Evolutionary conservation across 1,140 invertebrate species (phyloP).

Genomic region (Macrobrachium nipponense): DNA sequence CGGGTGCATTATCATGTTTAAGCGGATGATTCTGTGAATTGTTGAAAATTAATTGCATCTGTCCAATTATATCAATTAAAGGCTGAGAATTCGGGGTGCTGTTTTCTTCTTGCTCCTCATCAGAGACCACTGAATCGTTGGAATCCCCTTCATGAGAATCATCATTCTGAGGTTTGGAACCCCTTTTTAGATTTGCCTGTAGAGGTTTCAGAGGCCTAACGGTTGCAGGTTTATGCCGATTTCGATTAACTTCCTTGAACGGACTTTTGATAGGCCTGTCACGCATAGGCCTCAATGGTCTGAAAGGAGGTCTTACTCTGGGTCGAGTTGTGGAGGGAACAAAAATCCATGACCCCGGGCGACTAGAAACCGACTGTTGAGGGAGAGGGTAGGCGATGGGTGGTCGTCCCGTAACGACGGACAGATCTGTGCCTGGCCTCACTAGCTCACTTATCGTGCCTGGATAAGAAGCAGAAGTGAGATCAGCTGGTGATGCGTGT

Average conservation of each 20-base stretch:
- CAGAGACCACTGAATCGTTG: background rate
- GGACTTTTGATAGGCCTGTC: background rate
- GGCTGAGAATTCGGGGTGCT: too few species aligned
- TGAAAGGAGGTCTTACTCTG: background rate
- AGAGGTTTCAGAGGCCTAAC: background rate
- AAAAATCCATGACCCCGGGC: background rate
- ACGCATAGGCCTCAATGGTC: background rate
- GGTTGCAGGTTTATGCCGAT: background rate
- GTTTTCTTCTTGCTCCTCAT: too few species aligned
- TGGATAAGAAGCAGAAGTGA: too few species aligned
- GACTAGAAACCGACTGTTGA: background rate
- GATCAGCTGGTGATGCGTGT: too few species aligned
- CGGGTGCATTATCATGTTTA: too few species aligned
- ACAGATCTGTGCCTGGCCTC: too few species aligned
- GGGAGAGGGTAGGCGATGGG: slow-evolving; percentile 1
- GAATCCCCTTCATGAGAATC: background rate
- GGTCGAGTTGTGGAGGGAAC: background rate
- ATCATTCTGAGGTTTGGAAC: background rate
- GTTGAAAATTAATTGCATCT: too few species aligned
- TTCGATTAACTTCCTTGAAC: background rate
- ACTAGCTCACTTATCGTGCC: too few species aligned
- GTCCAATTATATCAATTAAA: too few species aligned
- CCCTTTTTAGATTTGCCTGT: background rate
- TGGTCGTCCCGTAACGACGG: background rate
- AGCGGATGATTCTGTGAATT: too few species aligned